Evolutionary conservation across 53 echinoderm and acorn worm genomes (phyloP).

Genomic region (Echinarachnius parma): DNA sequence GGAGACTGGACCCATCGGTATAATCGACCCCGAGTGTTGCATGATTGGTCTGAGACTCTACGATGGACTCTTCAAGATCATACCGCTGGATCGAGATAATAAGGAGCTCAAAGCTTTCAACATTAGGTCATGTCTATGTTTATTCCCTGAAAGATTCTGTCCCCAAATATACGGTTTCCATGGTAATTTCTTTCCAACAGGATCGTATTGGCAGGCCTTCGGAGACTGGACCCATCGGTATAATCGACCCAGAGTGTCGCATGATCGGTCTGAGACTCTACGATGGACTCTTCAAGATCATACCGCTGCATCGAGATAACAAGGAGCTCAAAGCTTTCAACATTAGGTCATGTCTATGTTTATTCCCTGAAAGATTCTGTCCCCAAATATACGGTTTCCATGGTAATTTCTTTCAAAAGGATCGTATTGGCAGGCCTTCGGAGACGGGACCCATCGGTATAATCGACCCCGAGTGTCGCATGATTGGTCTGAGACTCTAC

Average conservation of each 20-base stretch:
- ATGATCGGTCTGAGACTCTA: constrained; percentile 89
- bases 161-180: no score
- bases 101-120: constrained; percentile 95
- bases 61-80: constrained; percentile 94
- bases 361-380: no score
- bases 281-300: constrained; percentile 94
- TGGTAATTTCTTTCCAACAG: no score
- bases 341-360: no score
- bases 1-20: constrained; percentile 93
- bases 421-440: constrained; percentile 87
- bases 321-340: constrained; percentile 95
- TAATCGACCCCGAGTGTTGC: constrained; percentile 91
- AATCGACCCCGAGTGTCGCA: constrained; percentile 91
- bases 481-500: constrained; percentile 85
- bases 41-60: constrained; percentile 89
- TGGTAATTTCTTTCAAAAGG: no score
- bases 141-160: no score
- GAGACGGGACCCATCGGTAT: constrained; percentile 96
- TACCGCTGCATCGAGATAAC: constrained; percentile 87
- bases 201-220: constrained; percentile 92
- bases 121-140: no score
- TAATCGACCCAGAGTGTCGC: constrained; percentile 92
- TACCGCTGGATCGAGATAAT: constrained; percentile 88
- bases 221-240: constrained; percentile 93
- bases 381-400: no score